Evolutionary conservation across 2,113 vertebrate species (phyloP).

Genomic region (Lucifuga dentata): DNA sequence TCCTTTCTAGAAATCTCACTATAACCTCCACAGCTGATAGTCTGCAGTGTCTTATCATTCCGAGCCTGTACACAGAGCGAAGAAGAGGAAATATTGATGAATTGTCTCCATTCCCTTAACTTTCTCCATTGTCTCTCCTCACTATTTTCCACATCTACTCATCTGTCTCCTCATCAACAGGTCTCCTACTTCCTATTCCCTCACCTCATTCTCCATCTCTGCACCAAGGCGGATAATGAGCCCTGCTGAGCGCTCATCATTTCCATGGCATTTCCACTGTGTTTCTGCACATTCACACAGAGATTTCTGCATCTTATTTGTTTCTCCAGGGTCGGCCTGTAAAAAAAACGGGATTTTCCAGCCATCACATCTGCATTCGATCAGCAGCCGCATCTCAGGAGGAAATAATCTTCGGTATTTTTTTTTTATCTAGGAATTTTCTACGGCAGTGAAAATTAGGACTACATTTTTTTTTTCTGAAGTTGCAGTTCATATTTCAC

Average conservation of each 20-base stretch:
- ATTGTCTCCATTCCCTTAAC: not conserved
- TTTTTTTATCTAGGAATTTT: no score
- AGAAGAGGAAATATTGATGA: conserved; percentile 20
- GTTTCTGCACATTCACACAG: conserved; percentile 12
- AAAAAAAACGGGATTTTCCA: not conserved
- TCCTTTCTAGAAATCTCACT: not conserved
- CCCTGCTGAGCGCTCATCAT: conserved; percentile 6
- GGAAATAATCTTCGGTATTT: not conserved
- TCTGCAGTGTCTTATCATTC: not conserved
- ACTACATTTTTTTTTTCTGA: no score
- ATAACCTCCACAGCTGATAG: not conserved
- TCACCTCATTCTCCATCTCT: not conserved
- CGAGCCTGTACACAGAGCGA: not conserved
- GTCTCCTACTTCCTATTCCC: conserved; percentile 1
- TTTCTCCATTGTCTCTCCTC: not conserved
- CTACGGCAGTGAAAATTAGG: no score
- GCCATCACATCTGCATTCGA: not conserved
- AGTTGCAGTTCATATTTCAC: no score
- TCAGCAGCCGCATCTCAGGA: not conserved
- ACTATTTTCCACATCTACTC: not conserved
- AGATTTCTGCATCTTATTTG: not conserved
- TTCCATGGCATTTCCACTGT: conserved; percentile 35
- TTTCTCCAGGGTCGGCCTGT: not conserved
- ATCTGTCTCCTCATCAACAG: conserved; percentile 1
- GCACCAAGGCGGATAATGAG: conserved; percentile 26